Evolutionary conservation across 2,113 vertebrate genomes (phyloP).

Genomic region (Tragelaphus strepsiceros): DNA sequence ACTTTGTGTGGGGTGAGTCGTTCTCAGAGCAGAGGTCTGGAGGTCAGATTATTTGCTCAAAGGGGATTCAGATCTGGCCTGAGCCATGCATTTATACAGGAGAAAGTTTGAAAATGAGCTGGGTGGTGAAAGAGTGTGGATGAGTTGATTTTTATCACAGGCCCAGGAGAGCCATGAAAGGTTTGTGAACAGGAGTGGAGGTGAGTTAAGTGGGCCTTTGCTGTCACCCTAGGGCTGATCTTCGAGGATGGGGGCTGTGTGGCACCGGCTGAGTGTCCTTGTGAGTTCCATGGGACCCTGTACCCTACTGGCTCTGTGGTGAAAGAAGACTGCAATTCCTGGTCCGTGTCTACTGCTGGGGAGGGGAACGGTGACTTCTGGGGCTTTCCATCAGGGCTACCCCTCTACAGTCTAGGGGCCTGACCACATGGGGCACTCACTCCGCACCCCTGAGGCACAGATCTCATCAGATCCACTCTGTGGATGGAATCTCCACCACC

Average conservation of each 20-base stretch:
- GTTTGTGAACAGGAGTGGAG: not conserved
- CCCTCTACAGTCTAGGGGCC: not conserved
- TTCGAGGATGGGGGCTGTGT: slow-evolving; percentile 89
- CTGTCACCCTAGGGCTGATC: slow-evolving; percentile 85
- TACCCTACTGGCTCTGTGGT: slow-evolving; percentile 87
- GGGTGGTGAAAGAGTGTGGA: not conserved
- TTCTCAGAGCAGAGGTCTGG: not conserved
- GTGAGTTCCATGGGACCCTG: slow-evolving; percentile 88
- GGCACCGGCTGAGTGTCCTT: slow-evolving; percentile 90
- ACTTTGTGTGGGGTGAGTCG: not conserved
- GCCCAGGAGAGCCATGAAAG: not conserved
- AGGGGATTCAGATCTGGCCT: not conserved
- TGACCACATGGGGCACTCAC: accelerated
- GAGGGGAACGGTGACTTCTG: accelerated
- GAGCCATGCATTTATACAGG: not conserved
- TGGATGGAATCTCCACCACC: not conserved
- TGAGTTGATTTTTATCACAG: not conserved
- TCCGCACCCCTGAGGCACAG: not conserved
- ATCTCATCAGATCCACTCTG: not conserved
- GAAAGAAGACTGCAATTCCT: slow-evolving; percentile 94
- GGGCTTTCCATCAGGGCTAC: not conserved
- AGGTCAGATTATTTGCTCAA: not conserved
- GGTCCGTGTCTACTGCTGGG: slow-evolving; percentile 78
- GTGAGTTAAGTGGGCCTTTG: not conserved
- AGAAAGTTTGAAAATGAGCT: not conserved